These are phyloP conservation scores for Isoperla grammatica DNA, from an alignment of 2,888 invertebrate species.

Conservation along the genomic window DNA sequence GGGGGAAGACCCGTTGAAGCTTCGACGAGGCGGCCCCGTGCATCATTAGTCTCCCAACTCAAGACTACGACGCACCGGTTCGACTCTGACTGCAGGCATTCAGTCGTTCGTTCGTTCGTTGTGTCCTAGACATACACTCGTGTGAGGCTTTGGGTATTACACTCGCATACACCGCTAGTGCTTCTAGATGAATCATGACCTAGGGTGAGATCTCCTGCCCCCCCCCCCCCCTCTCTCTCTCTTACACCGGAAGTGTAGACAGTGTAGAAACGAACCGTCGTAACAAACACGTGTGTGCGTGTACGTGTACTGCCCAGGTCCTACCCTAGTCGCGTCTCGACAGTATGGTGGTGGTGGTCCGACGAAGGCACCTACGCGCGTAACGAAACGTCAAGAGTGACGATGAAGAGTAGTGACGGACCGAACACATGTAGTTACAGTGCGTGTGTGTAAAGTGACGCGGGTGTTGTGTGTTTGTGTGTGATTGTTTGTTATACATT, in stretches of 20 bases:
- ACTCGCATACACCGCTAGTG: too few relatives aligned
- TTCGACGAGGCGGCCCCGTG: background rate
- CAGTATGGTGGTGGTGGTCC: background rate
- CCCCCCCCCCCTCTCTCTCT: background rate
- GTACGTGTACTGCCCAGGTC: background rate
- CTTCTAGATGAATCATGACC: too few relatives aligned
- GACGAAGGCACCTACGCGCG: background rate
- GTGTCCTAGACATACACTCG: too few relatives aligned
- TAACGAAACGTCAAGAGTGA: background rate
- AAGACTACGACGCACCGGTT: slow-evolving; percentile 8
- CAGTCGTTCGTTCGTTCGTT: too few relatives aligned
- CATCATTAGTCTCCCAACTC: slow-evolving; percentile 12
- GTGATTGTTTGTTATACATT: slow-evolving; percentile 3
- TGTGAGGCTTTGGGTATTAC: too few relatives aligned
- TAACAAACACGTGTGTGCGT: too few relatives aligned
- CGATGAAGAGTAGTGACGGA: slow-evolving; percentile 16
- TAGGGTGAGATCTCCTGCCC: background rate
- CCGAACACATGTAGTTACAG: background rate
- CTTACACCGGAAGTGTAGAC: background rate
- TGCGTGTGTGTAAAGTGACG: background rate
- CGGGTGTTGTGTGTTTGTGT: background rate
- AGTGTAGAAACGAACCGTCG: background rate
- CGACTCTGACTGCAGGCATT: background rate
- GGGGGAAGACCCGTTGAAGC: background rate
- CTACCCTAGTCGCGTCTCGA: background rate